These are phyloP conservation scores for Dendrolimus punctatus DNA, from an alignment of 1,140 invertebrate genomes.

Conservation along the genomic window DNA sequence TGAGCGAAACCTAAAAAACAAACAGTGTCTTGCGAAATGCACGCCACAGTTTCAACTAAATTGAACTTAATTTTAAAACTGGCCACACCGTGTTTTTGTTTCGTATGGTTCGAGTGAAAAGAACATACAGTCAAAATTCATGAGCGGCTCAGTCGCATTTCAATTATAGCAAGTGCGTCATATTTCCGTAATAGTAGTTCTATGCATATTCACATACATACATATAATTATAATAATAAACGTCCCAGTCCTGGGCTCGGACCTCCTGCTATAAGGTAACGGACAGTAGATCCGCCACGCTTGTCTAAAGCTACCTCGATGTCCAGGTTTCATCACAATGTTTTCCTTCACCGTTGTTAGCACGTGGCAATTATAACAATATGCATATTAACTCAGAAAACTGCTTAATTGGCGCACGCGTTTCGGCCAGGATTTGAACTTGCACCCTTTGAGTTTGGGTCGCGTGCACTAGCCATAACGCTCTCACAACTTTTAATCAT, in stretches of 20 bases:
- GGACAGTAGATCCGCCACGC: too few species aligned
- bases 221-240: background rate
- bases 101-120: constrained; percentile 9
- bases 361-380: too few species aligned
- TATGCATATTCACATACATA: background rate
- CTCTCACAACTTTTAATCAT: too few species aligned
- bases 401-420: too few species aligned
- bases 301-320: too few species aligned
- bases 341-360: too few species aligned
- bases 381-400: too few species aligned
- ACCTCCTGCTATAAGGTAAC: too few species aligned
- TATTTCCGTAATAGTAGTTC: background rate
- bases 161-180: background rate
- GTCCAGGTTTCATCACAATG: too few species aligned
- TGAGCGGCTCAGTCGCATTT: background rate
- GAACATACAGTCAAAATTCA: constrained; percentile 21
- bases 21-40: constrained; percentile 12
- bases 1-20: constrained; percentile 10
- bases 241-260: too few species aligned
- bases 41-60: constrained; percentile 29
- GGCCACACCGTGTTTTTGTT: constrained; percentile 35
- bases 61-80: constrained; percentile 52
- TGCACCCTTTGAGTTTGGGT: too few species aligned
- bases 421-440: too few species aligned
- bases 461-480: background rate